A percentile compares a stretch with the other conserved stretches of the same genome.
Conservation (phyloP, 1,140 invertebrate species). For the Drosophila baimaii region DNA sequence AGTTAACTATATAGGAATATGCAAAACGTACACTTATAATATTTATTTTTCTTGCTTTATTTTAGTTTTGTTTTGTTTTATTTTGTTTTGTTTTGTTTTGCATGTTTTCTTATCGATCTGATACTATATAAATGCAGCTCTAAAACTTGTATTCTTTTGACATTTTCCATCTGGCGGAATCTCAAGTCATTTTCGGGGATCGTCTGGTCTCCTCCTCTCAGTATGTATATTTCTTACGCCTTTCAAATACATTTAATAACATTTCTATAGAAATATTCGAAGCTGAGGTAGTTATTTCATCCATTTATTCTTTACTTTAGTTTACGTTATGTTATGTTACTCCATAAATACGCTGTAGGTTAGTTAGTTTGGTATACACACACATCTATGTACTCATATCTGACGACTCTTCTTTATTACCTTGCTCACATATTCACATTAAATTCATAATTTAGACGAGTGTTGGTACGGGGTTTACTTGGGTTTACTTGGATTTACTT, state of each 20-base stretch:
- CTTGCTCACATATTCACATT: constrained; percentile 33
- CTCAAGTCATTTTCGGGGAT: constrained; percentile 5
- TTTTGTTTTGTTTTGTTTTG: constrained; percentile 26
- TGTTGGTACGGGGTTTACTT: constrained; percentile 14
- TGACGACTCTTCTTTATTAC: constrained; percentile 17
- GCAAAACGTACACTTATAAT: constrained; percentile 76
- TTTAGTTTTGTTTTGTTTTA: constrained; percentile 26
- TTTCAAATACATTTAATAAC: constrained; percentile 76
- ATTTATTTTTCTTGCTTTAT: constrained; percentile 36
- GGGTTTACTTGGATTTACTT: background rate
- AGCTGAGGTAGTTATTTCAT: constrained; percentile 80
- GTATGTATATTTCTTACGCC: constrained; percentile 43
- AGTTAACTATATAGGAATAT: constrained; percentile 80
- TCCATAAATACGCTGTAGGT: constrained; percentile 33
- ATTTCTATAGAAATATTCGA: constrained; percentile 82
- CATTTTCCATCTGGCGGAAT: constrained; percentile 28
- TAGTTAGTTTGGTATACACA: constrained; percentile 49
- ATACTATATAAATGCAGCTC: constrained; percentile 82
- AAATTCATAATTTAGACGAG: constrained; percentile 39
- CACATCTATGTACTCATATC: constrained; percentile 58
- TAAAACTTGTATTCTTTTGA: constrained; percentile 66
- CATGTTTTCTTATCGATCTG: constrained; percentile 33
- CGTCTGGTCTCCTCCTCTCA: background rate
- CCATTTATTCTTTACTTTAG: constrained; percentile 58
- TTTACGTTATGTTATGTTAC: constrained; percentile 52